Base-by-base conservation (phyloP, 2,888 invertebrate genomes). In the Euspilapteryx auroguttella region DNA sequence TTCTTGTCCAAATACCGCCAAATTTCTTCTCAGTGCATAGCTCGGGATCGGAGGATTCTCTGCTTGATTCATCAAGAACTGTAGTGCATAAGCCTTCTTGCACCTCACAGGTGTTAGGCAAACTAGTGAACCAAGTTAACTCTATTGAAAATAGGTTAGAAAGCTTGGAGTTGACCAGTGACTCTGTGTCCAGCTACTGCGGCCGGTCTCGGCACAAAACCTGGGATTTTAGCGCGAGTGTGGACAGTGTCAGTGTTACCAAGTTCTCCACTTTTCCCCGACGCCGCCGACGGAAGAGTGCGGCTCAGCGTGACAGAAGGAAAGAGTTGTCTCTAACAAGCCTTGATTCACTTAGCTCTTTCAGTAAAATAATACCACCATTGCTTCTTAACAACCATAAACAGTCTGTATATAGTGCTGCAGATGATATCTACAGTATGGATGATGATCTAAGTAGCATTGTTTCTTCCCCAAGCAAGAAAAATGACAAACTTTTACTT, bases 1-100 rank as follows among this genome's bases (percentile, higher is more conserved):
- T 88, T 46, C 76, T 91, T 37, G 62, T 91, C 42, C 59, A 87
- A 42, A 87, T 90, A 52, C 88, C 89, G 34, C 90, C 90, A 9
- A 82, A 88, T 55, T 83, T 87, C 45, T 87, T 84, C 47, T 51
- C 79, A 14, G 77, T 84, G n/a, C 66, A 79, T 37, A 76, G 76
- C 28, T 75, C 79, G n/a, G 81, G 78, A 14, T 78, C 80, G 1
- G 79, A 81, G 13, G 68, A 75, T 34, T 71, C 75, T 5, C 35
- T 64, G 12, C 43, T 71, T 27, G 58, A 65, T 35, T 65, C 71
- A 2, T 66, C 71, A 23, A 61, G 75, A 41, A 73, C 71, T 10
- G 73, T 73, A 9, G 68, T 75, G 17, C 68, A 62, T 29, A 73
- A 64, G 40, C 69, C 64, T 32, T 69, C 68, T 23, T 68, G 73